phyloP scores from a whole-genome alignment of 2,888 invertebrate species.

The Drosophila buzzatii region DNA sequence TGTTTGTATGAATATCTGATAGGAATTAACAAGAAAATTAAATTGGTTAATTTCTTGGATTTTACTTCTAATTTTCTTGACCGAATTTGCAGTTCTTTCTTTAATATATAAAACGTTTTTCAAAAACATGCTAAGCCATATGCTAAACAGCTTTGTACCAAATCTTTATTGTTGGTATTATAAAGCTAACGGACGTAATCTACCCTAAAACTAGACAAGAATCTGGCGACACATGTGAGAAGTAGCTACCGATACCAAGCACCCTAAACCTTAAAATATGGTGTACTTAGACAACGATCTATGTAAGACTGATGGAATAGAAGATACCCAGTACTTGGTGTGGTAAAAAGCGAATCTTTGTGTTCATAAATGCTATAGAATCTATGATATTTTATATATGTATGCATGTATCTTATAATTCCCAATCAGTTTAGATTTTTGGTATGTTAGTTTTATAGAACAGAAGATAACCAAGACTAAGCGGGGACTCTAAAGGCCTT shows the following conservation, averaged over 20 bases:
- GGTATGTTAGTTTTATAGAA: no score
- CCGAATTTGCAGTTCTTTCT: background rate
- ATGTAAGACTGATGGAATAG: background rate
- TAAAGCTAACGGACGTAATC: constrained; percentile 20
- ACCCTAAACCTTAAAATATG: constrained; percentile 7
- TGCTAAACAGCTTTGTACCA: background rate
- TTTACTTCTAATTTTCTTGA: background rate
- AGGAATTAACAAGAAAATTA: background rate
- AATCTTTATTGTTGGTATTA: constrained; percentile 25
- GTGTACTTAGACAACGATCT: background rate
- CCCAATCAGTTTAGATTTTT: no score
- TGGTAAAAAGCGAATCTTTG: background rate
- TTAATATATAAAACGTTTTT: background rate
- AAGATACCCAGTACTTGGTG: constrained; percentile 14
- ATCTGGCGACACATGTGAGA: constrained; percentile 25
- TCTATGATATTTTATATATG: no score
- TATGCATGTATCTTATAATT: no score
- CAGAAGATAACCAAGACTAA: no score
- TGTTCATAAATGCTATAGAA: no score
- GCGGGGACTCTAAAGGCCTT: no score
- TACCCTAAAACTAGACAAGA: constrained; percentile 16
- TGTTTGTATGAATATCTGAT: constrained; percentile 17
- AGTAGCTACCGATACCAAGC: constrained; percentile 26
- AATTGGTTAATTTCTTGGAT: background rate
- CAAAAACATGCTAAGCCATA: background rate